Evolutionary conservation across 37 sponge, comb jelly and placozoan genomes (phyloP), one percentile per base, ranked within the genome.

Genomic region (Cliona cf. orientalis): DNA sequence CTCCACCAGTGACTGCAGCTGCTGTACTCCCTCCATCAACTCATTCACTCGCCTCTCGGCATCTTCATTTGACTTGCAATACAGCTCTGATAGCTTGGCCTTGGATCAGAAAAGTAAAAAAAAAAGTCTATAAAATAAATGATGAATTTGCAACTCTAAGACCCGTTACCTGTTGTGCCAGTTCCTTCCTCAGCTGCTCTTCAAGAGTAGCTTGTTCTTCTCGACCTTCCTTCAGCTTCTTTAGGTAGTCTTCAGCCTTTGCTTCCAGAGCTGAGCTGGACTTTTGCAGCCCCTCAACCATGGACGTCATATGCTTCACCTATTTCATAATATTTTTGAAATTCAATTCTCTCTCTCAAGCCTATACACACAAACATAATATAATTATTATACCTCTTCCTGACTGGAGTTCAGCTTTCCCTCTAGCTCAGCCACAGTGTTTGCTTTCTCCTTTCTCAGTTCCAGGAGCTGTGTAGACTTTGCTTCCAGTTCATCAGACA

Each of bases 121-220:
- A 40, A n/a, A n/a, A n/a, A n/a, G n/a, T n/a, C n/a, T n/a, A n/a
- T n/a, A n/a, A n/a, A n/a, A n/a, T n/a, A n/a, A n/a, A n/a, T n/a
- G n/a, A n/a, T n/a, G n/a, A n/a, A n/a, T n/a, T n/a, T n/a, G n/a
- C n/a, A n/a, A n/a, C n/a, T n/a, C n/a, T n/a, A n/a, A n/a, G n/a
- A n/a, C n/a, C n/a, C n/a, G n/a, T 21, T 65, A 65, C 66, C 61
- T 90, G 93, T 28, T 86, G 69, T 26, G 75, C 44, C 17, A 93
- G 72, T 61, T 93, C 91, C 41, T 72, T 83, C 40, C 84, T 81
- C 22, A 93, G 72, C 45, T 71, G 91, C 61, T 90, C 94, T 44
- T 93, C 94, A 14, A 93, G 58, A 26, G 23, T 53, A 0, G 82
- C 58, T 1, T 76, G 76, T 34, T 84, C 90, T 36, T 82, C 79